These are phyloP conservation scores for Drosophila siamana DNA, from an alignment of 2,888 invertebrate species.

Conservation along the genomic window DNA sequence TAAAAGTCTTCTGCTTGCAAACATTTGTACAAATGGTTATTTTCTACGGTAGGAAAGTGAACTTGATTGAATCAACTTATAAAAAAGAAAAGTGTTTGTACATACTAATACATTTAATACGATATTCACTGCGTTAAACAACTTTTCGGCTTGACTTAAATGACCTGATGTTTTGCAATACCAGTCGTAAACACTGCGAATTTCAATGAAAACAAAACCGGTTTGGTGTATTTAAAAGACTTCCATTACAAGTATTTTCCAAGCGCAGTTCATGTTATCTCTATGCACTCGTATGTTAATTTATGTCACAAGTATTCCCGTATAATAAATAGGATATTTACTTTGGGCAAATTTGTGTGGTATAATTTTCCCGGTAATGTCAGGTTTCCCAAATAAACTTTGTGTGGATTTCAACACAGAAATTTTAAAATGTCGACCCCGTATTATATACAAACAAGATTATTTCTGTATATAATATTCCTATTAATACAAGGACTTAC, in stretches of 20 bases:
- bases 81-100: background rate
- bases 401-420: background rate
- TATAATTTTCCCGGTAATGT: conserved; percentile 4
- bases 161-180: conserved; percentile 7
- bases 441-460: conserved; percentile 16
- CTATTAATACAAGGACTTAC: conserved; percentile 49
- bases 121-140: background rate
- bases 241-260: conserved; percentile 35
- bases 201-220: conserved; percentile 46
- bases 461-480: background rate
- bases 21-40: background rate
- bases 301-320: conserved; percentile 1
- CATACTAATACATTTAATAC: background rate
- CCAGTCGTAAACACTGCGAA: conserved; percentile 28
- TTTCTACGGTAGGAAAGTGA: background rate
- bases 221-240: conserved; percentile 28
- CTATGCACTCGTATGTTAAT: background rate
- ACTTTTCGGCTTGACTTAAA: conserved; percentile 6
- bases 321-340: conserved; percentile 16
- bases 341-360: conserved; percentile 25
- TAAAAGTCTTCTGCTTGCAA: background rate
- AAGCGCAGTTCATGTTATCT: conserved; percentile 5
- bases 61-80: conserved; percentile 2
- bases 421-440: background rate
- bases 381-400: background rate